Base-by-base conservation (phyloP, 2,113 vertebrate genomes). In the Eonycteris spelaea region DNA sequence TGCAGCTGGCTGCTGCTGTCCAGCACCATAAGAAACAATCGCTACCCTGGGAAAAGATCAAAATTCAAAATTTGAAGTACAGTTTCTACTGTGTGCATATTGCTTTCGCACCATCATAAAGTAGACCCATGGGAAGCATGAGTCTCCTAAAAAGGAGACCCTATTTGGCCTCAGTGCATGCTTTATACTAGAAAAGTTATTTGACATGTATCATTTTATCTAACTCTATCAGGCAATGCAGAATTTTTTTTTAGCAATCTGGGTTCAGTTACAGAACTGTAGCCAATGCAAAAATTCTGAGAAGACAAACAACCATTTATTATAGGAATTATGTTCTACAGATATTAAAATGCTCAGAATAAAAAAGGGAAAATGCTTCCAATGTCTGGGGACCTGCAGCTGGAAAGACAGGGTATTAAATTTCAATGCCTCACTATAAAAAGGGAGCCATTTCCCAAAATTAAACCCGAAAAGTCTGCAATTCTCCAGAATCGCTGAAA, bases 351-450 rank as follows among this genome's bases (percentile, higher is more conserved):
- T 55, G 4, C 57, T 59, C 14, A 48, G 6, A 18, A 67, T 26
- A 26, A 21, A n/a, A 43, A 30, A 48, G 14, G 6, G 33, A 7
- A 82, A n/a, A 18, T 8, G 53, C 13, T 78, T 16, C 57, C 24
- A 21, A 3, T 1, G 0, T 43, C 4, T 55, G 21, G 33, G 35
- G 7, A 18, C 7, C 7, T 30, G 18, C 28, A 11, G 6, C 24
- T 78, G n/a, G 6, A 73, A 59, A 68, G 19, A 51, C 7, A n/a
- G 26, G 22, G 21, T 57, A 21, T 6, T 28, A 84, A 43, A 45
- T 70, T 51, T 28, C 6, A 63, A 12, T 55, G 61, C 28, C n/a
- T 59, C 30, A 22, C 30, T 86, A 7, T 43, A 26, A 73, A 61
- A 48, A 28, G 22, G 24, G 16, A 30, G 10, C 5, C 3, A 9